These are phyloP conservation scores for Phyllotreta striolata DNA, from an alignment of 2,888 invertebrate species.

Conservation along the genomic window DNA sequence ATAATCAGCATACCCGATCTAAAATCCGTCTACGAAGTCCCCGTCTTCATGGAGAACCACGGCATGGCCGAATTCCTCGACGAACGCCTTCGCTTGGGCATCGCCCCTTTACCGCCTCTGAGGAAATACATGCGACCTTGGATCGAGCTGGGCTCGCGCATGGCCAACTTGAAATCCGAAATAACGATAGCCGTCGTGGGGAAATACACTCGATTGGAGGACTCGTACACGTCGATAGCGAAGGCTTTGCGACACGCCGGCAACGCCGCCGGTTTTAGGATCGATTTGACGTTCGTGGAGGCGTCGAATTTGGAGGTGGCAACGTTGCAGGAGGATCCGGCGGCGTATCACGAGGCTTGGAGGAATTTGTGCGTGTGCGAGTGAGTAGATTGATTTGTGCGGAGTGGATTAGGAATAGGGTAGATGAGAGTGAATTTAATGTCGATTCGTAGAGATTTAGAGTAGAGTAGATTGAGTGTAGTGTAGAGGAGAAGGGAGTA, in stretches of 20 bases:
- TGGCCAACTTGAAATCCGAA: slow-evolving; percentile 83
- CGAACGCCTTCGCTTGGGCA: slow-evolving; percentile 77
- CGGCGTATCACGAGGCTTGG: slow-evolving; percentile 93
- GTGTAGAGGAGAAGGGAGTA: too few relatives aligned
- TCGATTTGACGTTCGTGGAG: slow-evolving; percentile 90
- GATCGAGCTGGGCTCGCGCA: slow-evolving; percentile 86
- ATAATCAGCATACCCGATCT: slow-evolving; percentile 87
- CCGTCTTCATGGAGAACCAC: slow-evolving; percentile 90
- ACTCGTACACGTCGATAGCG: slow-evolving; percentile 95
- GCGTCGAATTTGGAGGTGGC: slow-evolving; percentile 85
- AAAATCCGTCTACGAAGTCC: slow-evolving; percentile 94
- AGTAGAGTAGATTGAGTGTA: neutral
- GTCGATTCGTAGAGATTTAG: too few relatives aligned
- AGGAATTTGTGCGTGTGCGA: slow-evolving; percentile 86
- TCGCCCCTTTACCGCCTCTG: slow-evolving; percentile 70
- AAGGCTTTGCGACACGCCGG: slow-evolving; percentile 96
- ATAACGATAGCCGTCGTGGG: slow-evolving; percentile 93
- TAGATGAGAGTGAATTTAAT: too few relatives aligned
- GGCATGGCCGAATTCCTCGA: slow-evolving; percentile 86
- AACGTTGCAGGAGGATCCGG: slow-evolving; percentile 77
- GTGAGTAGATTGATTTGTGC: too few relatives aligned
- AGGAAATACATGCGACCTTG: slow-evolving; percentile 86
- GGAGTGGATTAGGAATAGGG: too few relatives aligned
- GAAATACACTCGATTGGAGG: slow-evolving; percentile 95
- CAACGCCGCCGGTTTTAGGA: slow-evolving; percentile 81